phyloP scores from a whole-genome alignment of 2,888 invertebrate genomes.

The Trimorus sp. region DNA sequence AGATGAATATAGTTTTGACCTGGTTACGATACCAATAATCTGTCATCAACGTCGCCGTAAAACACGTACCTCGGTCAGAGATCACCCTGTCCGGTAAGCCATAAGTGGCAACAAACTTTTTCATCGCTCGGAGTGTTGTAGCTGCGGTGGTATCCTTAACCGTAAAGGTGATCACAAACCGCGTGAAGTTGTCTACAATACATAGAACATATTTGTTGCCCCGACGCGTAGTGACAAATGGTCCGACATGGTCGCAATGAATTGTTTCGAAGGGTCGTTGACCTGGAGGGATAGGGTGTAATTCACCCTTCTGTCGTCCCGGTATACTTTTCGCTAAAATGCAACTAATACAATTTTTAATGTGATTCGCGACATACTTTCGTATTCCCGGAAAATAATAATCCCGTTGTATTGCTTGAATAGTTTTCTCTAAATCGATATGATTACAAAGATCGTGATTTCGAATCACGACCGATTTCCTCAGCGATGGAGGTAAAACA shows the following conservation, averaged over 20 bases:
- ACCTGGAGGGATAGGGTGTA: constrained; percentile 68
- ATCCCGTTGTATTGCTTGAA: too few relatives aligned
- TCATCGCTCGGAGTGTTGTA: constrained; percentile 29
- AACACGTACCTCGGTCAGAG: constrained; percentile 58
- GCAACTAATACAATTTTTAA: constrained; percentile 67
- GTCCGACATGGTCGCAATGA: constrained; percentile 67
- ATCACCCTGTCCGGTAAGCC: constrained; percentile 58
- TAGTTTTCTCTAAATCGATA: too few relatives aligned
- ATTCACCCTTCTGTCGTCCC: constrained; percentile 60
- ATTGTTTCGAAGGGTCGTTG: constrained; percentile 66
- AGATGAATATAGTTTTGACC: constrained; percentile 49
- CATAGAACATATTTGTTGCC: constrained; percentile 64
- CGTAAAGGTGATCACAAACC: constrained; percentile 56
- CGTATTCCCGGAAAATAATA: constrained; percentile 32
- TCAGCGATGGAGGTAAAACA: too few relatives aligned
- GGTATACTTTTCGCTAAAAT: constrained; percentile 55
- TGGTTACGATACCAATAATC: constrained; percentile 40
- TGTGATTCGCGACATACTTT: constrained; percentile 61
- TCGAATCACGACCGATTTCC: too few relatives aligned
- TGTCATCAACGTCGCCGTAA: constrained; percentile 48
- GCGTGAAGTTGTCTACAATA: constrained; percentile 67
- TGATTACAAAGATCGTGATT: too few relatives aligned
- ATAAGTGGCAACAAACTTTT: constrained; percentile 48
- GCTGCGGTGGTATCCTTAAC: constrained; percentile 45
- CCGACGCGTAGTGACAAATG: constrained; percentile 57